A percentile compares a stretch with the other conserved stretches of the same genome.
Evolutionary conservation across 2,797 vertebrate genomes (phyloP).

Genomic region (Melanotaenia pygmaea): DNA sequence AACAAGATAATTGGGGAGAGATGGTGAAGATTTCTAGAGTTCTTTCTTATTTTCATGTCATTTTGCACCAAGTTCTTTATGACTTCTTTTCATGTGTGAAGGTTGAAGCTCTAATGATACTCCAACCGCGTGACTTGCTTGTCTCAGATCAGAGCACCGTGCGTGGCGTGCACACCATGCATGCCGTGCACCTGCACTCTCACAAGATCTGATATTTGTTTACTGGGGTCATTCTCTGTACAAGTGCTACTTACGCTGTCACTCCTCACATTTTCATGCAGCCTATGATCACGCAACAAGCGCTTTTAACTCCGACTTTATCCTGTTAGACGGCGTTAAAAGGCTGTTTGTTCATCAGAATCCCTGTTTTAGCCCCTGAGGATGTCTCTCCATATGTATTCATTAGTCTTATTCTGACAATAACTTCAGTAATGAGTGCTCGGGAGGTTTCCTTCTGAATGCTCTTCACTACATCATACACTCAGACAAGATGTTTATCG

Average conservation of each 20-base stretch:
- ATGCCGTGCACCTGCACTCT: conserved; percentile 32
- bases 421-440: conserved; percentile 72
- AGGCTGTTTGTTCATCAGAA: conserved; percentile 37
- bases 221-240: conserved; percentile 29
- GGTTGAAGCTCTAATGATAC: conserved; percentile 72
- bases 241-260: conserved; percentile 39
- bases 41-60: conserved; percentile 81
- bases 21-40: conserved; percentile 82
- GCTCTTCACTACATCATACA: conserved; percentile 64
- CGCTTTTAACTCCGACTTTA: conserved; percentile 12
- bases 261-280: too few species aligned
- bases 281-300: conserved; percentile 18
- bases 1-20: conserved; percentile 87
- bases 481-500: conserved; percentile 78
- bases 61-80: conserved; percentile 68
- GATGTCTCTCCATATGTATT: conserved; percentile 51
- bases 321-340: conserved; percentile 36
- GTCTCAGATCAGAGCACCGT: not conserved
- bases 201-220: conserved; percentile 44
- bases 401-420: conserved; percentile 75
- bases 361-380: conserved; percentile 10
- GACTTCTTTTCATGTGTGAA: conserved; percentile 58
- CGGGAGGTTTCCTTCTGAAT: conserved; percentile 57
- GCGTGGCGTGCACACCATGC: conserved; percentile 39
- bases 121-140: too few species aligned